phyloP scores from a whole-genome alignment of 53 echinoderm and acorn worm genomes.

The Arbacia lixula region DNA sequence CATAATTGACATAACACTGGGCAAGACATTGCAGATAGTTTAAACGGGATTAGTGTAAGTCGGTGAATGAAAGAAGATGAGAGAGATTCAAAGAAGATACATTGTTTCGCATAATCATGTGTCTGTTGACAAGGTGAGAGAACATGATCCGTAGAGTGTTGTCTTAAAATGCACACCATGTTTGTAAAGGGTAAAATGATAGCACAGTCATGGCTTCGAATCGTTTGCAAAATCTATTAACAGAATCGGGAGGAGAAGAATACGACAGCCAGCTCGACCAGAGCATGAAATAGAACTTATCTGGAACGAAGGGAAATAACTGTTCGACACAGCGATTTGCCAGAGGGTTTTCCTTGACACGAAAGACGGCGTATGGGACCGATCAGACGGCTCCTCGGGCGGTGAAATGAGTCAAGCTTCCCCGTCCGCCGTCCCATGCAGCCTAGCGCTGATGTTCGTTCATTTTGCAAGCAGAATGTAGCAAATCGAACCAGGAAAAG shows the following conservation, averaged over 20 bases:
- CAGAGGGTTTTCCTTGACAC: conserved; percentile 40
- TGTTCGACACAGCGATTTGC: conserved; percentile 23
- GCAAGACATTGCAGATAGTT: no score
- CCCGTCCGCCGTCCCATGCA: no score
- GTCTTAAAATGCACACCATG: background rate
- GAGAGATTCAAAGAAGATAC: no score
- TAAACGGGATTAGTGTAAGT: no score
- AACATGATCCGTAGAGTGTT: conserved; percentile 1
- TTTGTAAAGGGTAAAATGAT: background rate
- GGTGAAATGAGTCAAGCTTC: conserved; percentile 38
- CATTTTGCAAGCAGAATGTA: no score
- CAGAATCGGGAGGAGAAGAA: background rate
- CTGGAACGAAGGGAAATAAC: conserved; percentile 42
- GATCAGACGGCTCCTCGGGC: conserved; percentile 25
- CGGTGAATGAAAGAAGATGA: no score
- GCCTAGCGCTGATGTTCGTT: no score
- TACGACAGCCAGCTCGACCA: background rate
- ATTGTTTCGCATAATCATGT: no score
- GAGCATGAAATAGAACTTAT: conserved; percentile 24
- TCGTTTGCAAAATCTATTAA: background rate
- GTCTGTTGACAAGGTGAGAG: no score
- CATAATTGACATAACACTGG: no score
- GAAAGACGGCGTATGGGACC: conserved; percentile 36
- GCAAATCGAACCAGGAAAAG: no score
- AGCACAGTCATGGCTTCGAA: background rate